Percentiles rank a stretch among this genome's conserved stretches.
phyloP scores from a whole-genome alignment of 2,888 invertebrate species.

The Andrena praecox region DNA sequence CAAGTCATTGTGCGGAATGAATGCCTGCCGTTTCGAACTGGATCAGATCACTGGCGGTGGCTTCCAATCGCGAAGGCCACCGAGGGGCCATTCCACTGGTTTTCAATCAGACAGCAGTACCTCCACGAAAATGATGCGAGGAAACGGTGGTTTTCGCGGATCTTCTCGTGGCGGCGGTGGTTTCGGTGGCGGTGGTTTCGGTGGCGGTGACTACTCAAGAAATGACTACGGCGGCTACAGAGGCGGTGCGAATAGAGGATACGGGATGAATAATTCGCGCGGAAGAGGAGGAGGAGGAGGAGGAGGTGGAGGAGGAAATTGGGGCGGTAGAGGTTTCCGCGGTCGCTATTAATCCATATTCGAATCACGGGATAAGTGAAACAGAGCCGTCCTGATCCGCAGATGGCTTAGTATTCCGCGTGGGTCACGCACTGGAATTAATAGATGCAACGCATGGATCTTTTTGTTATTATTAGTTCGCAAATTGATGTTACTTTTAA shows the following conservation, averaged over 20 bases:
- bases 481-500: too few relatives aligned
- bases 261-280: constrained; percentile 60
- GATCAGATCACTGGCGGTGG: constrained; percentile 86
- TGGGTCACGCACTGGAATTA: too few relatives aligned
- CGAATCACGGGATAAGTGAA: too few relatives aligned
- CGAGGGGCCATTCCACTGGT: constrained; percentile 83
- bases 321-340: constrained; percentile 71
- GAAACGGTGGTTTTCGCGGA: constrained; percentile 70
- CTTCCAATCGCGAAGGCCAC: constrained; percentile 86
- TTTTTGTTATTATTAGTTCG: too few relatives aligned
- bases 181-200: constrained; percentile 54
- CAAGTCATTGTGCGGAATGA: constrained; percentile 90
- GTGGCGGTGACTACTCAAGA: constrained; percentile 53
- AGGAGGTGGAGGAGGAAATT: constrained; percentile 68
- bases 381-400: background rate
- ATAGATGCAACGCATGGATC: too few relatives aligned
- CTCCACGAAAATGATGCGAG: constrained; percentile 84
- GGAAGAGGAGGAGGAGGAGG: constrained; percentile 61
- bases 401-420: background rate
- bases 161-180: constrained; percentile 54
- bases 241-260: constrained; percentile 66
- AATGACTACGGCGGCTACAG: constrained; percentile 73
- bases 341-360: constrained; percentile 45
- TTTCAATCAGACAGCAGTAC: constrained; percentile 79
- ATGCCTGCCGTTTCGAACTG: constrained; percentile 91